Evolutionary conservation across 2,888 invertebrate species (phyloP).

Genomic region (Timema podura): DNA sequence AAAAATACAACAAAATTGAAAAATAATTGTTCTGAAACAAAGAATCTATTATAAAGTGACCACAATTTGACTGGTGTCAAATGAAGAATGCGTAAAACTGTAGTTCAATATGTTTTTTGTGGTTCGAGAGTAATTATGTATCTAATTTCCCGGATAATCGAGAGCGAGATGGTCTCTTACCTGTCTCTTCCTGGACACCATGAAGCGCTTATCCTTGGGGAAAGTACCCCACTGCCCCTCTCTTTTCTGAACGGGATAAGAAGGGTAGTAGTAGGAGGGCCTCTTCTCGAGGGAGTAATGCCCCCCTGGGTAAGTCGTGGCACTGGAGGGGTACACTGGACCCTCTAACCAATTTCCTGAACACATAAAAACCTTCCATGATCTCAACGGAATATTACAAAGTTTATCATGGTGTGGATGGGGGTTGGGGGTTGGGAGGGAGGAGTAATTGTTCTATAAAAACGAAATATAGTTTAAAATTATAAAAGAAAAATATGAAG

Average conservation of each 20-base stretch:
- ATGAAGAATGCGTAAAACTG: no score
- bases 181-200: conserved; percentile 56
- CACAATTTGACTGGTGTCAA: neutral
- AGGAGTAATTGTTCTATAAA: no score
- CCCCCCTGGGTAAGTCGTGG: conserved; percentile 14
- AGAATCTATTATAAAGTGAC: neutral
- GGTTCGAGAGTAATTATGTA: neutral
- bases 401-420: no score
- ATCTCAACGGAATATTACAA: no score
- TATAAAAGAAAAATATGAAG: no score
- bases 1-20: no score
- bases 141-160: no score
- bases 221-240: conserved; percentile 33
- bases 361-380: no score
- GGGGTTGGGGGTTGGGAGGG: no score
- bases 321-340: conserved; percentile 31
- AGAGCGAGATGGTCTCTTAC: conserved; percentile 32
- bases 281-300: conserved; percentile 15
- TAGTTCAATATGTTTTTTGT: neutral
- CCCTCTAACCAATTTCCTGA: conserved; percentile 41
- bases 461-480: no score
- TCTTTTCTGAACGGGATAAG: conserved; percentile 24
- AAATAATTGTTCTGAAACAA: no score
- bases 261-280: conserved; percentile 13
- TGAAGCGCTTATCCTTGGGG: conserved; percentile 52